phyloP scores from a whole-genome alignment of 1,140 invertebrate genomes.

The Eumeta japonica region DNA sequence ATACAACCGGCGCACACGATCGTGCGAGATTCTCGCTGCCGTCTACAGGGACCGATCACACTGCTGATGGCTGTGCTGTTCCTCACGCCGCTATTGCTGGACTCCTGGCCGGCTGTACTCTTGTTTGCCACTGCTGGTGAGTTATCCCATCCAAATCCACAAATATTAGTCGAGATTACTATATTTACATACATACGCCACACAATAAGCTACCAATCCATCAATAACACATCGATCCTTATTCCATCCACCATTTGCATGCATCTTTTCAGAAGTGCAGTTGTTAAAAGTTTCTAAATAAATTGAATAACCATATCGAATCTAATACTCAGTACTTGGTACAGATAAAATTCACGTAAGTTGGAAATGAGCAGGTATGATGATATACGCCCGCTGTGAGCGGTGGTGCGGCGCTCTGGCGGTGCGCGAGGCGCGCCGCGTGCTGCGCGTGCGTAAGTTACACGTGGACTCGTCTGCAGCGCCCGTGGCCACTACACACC shows the following conservation, averaged over 20 bases:
- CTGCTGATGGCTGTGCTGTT: constrained; percentile 36
- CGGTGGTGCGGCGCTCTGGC: constrained; percentile 48
- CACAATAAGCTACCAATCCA: no score
- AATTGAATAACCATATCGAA: not conserved
- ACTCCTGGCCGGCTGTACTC: constrained; percentile 54
- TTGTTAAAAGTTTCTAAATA: not conserved
- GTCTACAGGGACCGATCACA: constrained; percentile 32
- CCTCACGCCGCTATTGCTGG: constrained; percentile 43
- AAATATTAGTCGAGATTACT: no score
- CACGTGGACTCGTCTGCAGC: constrained; percentile 21
- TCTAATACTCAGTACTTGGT: not conserved
- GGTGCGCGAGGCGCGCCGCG: constrained; percentile 33
- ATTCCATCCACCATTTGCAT: no score
- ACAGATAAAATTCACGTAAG: not conserved
- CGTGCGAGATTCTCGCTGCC: constrained; percentile 27
- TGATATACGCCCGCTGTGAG: constrained; percentile 51
- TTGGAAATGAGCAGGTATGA: constrained; percentile 47
- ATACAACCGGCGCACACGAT: constrained; percentile 46
- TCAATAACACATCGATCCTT: no score
- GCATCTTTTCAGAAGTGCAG: no score
- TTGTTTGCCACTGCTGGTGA: constrained; percentile 51
- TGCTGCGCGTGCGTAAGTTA: constrained; percentile 29
- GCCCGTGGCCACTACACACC: constrained; percentile 26
- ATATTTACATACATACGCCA: not conserved
- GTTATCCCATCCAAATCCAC: not conserved